A percentile compares a stretch with the other conserved stretches of the same genome.
phyloP scores from a whole-genome alignment of 2,113 vertebrate genomes.

The Cynoglossus semilaevis region DNA sequence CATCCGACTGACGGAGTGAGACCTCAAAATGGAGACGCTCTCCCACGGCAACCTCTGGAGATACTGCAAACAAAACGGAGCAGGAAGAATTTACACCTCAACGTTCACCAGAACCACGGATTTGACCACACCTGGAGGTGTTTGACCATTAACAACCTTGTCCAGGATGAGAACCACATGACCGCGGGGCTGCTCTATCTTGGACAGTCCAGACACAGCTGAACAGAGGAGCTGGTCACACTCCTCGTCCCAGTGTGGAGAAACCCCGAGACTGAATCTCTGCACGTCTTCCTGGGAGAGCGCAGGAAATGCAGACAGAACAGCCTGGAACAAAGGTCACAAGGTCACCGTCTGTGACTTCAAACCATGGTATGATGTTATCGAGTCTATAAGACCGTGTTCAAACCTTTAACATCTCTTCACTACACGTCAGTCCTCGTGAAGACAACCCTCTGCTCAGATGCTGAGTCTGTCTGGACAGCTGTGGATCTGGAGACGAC shows the following conservation, averaged over 20 bases:
- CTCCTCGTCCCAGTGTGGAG: conserved; percentile 48
- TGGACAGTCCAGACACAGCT: conserved; percentile 54
- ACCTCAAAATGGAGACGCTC: conserved; percentile 77
- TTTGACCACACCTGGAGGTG: background rate
- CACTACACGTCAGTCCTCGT: conserved; percentile 67
- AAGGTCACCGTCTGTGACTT: background rate
- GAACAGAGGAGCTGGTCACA: conserved; percentile 73
- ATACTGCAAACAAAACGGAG: conserved; percentile 69
- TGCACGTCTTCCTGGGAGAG: conserved; percentile 73
- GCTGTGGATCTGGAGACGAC: conserved; percentile 41
- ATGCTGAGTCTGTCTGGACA: conserved; percentile 58
- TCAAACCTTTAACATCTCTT: conserved; percentile 79
- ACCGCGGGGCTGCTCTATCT: conserved; percentile 19
- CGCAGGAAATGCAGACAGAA: conserved; percentile 74
- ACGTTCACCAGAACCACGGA: background rate
- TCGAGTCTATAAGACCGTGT: background rate
- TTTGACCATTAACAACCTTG: conserved; percentile 74
- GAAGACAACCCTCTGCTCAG: conserved; percentile 64
- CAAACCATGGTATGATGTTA: no score
- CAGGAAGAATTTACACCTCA: no score
- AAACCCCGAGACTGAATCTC: conserved; percentile 72
- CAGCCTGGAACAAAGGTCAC: conserved; percentile 56
- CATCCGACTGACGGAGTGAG: conserved; percentile 81
- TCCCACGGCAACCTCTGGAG: conserved; percentile 94
- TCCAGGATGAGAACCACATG: conserved; percentile 88